Evolutionary conservation across 2,888 invertebrate genomes (phyloP), one percentile per base, ranked within the genome.

Genomic region (Cryptosula pallasiana): DNA sequence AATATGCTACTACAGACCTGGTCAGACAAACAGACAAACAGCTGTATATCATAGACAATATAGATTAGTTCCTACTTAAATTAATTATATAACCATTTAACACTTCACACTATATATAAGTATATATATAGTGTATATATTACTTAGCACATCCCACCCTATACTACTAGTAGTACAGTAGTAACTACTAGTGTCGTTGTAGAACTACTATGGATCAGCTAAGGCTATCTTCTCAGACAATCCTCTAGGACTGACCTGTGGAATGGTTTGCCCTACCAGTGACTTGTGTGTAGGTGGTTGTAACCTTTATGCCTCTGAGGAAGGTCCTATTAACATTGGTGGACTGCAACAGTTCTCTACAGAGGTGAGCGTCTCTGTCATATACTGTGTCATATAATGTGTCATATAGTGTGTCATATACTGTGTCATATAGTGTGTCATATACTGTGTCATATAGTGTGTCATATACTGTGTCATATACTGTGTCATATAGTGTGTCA

Each of bases 211-310:
- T 87, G 98, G 99, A 29, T 94, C 98, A 1, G 88, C 88, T 0
- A 95, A 95, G 82, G 93, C 95, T 0, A 99, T 99, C 72, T 89
- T 99, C 73, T 96, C 96, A 0, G 98, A 99, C 83, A 99, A 99
- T 84, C 98, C 99, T 0, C 86, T 98, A 72, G 99, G 84, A 23
- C 76, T 85, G 34, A 84, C 83, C 1, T 85, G 85, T 78, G 85
- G 85, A 16, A 99, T 99, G 98, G 97, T 99, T 29, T 98, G 98
- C 78, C 98, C 98, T 1, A 98, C 98, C 0, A 96, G 95, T 81
- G 98, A 99, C 85, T 89, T 99, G 0, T 99, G 98, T 83, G 97
- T 97, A 0, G 98, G 98, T 0, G 95, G 96, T 0, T 99, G 98
- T 85, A 99, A 99, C 86, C 87, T 99, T 13, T 91, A 93, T 81